A percentile compares a stretch with the other conserved stretches of the same genome.
Conservation (phyloP, 2,113 vertebrate species). For the Eclectus roratus region DNA sequence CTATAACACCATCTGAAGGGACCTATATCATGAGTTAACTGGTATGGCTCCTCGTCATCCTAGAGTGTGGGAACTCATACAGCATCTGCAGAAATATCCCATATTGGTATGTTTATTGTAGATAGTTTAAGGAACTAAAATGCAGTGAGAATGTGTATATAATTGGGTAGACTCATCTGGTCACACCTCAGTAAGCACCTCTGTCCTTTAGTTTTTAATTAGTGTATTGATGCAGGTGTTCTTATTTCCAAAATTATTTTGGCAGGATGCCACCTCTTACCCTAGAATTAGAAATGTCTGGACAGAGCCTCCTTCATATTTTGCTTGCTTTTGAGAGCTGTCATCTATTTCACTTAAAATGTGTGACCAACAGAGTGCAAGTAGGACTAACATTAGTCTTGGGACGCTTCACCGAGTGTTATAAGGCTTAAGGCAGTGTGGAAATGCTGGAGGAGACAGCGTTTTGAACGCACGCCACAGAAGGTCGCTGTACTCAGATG, state of each 20-base stretch:
- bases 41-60: not conserved
- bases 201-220: not conserved
- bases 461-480: not conserved
- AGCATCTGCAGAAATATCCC: not conserved
- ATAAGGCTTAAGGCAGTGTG: not conserved
- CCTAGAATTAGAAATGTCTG: not conserved
- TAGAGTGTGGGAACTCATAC: not conserved
- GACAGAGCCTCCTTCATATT: not conserved
- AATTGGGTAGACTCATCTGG: not conserved
- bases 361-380: not conserved
- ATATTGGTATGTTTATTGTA: not conserved
- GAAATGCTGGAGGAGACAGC: not conserved
- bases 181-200: not conserved
- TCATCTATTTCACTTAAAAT: not conserved
- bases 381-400: not conserved
- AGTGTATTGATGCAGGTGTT: not conserved
- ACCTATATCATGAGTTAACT: accelerated
- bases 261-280: not conserved
- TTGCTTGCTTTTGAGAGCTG: not conserved
- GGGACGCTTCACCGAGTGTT: not conserved
- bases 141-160: not conserved
- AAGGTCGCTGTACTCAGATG: constrained; percentile 7
- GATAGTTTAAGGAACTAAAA: not conserved
- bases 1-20: not conserved
- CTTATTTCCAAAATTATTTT: not conserved